Conservation (phyloP, 2,113 vertebrate genomes). For the Heterotilapia buettikoferi region DNA sequence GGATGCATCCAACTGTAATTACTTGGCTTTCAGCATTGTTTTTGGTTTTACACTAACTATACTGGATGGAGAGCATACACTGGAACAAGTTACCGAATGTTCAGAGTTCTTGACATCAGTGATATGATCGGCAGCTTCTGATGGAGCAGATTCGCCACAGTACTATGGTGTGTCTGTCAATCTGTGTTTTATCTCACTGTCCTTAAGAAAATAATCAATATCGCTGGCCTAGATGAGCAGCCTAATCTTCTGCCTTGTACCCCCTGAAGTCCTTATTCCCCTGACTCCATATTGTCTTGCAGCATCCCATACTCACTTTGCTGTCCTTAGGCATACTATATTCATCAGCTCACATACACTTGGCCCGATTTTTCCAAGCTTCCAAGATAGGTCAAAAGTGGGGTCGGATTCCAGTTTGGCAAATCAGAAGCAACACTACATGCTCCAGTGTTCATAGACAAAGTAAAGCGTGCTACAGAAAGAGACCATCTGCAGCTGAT, state of each 20-base stretch:
- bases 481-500: conserved; percentile 51
- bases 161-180: conserved; percentile 69
- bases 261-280: conserved; percentile 19
- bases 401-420: conserved; percentile 41
- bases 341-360: conserved; percentile 29
- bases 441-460: conserved; percentile 64
- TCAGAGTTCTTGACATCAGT: conserved; percentile 38
- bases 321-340: conserved; percentile 54
- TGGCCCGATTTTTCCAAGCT: conserved; percentile 42
- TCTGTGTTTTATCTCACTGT: conserved; percentile 61
- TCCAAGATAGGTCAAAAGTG: conserved; percentile 45
- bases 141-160: conserved; percentile 6
- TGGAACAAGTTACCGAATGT: conserved; percentile 18
- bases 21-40: neutral
- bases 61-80: neutral
- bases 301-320: conserved; percentile 33
- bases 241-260: conserved; percentile 50
- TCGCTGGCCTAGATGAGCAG: conserved; percentile 71
- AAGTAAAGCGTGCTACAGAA: conserved; percentile 33
- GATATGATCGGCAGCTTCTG: conserved; percentile 45
- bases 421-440: conserved; percentile 43
- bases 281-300: conserved; percentile 55
- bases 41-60: neutral
- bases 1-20: neutral
- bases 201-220: conserved; percentile 74